A percentile compares a stretch with the other conserved stretches of the same genome.
phyloP scores from a whole-genome alignment of 2,113 vertebrate species.

The Apus apus region DNA sequence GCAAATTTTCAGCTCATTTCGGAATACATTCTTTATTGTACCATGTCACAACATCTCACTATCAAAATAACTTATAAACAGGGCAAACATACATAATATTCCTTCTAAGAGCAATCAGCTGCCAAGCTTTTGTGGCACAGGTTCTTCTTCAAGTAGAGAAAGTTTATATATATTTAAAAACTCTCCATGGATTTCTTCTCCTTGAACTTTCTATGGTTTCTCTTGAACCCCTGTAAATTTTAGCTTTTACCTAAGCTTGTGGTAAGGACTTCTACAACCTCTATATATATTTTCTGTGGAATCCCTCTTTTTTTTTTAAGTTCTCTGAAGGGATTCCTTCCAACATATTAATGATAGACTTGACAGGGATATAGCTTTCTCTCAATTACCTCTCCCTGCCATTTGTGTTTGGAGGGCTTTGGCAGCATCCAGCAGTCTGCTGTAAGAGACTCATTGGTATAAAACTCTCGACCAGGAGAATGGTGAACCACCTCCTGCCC shows the following conservation, averaged over 20 bases:
- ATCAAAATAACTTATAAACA: neutral
- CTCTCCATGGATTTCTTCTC: neutral
- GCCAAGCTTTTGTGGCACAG: neutral
- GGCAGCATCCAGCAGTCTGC: neutral
- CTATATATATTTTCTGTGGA: neutral
- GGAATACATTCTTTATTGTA: neutral
- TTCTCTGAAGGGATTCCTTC: neutral
- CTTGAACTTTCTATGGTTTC: neutral
- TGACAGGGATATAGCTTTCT: neutral
- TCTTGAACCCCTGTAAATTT: neutral
- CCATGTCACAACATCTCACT: neutral
- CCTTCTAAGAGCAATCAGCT: neutral
- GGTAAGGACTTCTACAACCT: neutral
- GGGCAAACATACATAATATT: neutral
- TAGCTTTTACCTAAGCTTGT: neutral
- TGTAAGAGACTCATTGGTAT: neutral
- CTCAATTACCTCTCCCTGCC: neutral
- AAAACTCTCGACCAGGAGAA: neutral
- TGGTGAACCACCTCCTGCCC: neutral
- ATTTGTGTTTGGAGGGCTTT: neutral
- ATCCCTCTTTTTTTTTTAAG: neutral
- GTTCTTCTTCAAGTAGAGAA: neutral
- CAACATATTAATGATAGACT: neutral
- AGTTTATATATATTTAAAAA: neutral
- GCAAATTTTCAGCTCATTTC: neutral